Conservation (phyloP, 2,888 invertebrate genomes). For the Agriopis marginaria region DNA sequence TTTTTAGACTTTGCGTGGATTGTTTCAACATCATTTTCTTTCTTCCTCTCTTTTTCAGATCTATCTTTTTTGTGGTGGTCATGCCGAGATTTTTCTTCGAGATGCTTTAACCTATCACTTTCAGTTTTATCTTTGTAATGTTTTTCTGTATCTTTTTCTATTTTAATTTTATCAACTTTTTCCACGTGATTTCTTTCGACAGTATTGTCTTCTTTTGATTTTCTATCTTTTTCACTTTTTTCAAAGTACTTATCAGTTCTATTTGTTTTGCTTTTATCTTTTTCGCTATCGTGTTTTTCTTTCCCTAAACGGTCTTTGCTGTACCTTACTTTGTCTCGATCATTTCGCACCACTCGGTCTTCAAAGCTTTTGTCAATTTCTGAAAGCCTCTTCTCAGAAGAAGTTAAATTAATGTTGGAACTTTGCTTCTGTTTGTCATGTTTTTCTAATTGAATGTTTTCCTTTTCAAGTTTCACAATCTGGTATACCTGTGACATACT, state of each 20-base stretch:
- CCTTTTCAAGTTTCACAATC: conserved; percentile 71
- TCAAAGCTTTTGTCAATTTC: conserved; percentile 74
- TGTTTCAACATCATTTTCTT: conserved; percentile 66
- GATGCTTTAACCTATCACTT: conserved; percentile 60
- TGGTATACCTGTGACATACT: conserved; percentile 56
- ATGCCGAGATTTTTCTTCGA: conserved; percentile 76
- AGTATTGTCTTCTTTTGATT: conserved; percentile 57
- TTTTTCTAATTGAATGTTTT: conserved; percentile 79
- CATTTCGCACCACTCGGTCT: conserved; percentile 68
- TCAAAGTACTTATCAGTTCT: conserved; percentile 63
- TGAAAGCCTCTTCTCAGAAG: conserved; percentile 50
- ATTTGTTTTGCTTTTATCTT: conserved; percentile 66
- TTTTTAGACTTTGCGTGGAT: conserved; percentile 64
- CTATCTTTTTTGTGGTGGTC: conserved; percentile 83
- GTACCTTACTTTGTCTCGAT: conserved; percentile 72
- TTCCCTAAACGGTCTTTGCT: conserved; percentile 71
- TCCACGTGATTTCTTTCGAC: conserved; percentile 60
- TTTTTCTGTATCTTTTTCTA: conserved; percentile 67
- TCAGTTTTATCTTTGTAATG: conserved; percentile 63
- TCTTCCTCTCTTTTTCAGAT: conserved; percentile 73
- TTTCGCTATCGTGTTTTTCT: conserved; percentile 74
- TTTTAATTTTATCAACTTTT: conserved; percentile 59
- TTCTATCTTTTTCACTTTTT: conserved; percentile 60
- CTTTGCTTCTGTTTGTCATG: conserved; percentile 70
- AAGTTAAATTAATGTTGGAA: conserved; percentile 24